Conservation (phyloP, 2,113 vertebrate genomes). For the Anguilla japonica region DNA sequence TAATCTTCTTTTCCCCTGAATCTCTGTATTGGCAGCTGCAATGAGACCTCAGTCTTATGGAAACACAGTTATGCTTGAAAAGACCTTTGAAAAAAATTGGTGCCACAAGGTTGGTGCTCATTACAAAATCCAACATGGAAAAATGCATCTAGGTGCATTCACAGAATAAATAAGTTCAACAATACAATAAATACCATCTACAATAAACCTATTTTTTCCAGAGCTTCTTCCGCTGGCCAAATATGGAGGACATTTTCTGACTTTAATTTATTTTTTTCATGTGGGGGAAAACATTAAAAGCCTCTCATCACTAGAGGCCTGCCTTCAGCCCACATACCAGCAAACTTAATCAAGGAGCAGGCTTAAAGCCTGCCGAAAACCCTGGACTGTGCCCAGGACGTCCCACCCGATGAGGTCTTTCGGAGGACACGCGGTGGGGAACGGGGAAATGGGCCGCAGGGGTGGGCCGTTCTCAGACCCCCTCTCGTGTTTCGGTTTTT, state of each 20-base stretch:
- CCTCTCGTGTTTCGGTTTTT: background rate
- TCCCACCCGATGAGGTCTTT: background rate
- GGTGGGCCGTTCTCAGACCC: background rate
- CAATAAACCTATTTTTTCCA: background rate
- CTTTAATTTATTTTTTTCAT: background rate
- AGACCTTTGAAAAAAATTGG: background rate
- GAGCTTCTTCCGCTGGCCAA: background rate
- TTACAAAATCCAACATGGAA: background rate
- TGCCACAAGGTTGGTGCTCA: background rate
- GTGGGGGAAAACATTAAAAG: background rate
- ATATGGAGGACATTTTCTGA: background rate
- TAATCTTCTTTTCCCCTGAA: too few relatives aligned
- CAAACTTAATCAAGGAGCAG: background rate
- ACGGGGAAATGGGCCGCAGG: background rate
- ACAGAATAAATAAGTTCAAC: conserved; percentile 2
- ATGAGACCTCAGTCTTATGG: background rate
- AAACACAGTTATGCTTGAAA: background rate
- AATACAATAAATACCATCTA: too few relatives aligned
- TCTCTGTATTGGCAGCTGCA: too few relatives aligned
- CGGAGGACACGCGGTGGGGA: background rate
- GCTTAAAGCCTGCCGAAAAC: background rate
- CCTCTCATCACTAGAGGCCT: background rate
- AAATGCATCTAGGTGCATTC: background rate
- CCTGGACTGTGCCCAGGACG: too few relatives aligned
- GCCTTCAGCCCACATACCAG: background rate